Base-by-base conservation (phyloP, 2,888 invertebrate genomes). In the Empis livida region DNA sequence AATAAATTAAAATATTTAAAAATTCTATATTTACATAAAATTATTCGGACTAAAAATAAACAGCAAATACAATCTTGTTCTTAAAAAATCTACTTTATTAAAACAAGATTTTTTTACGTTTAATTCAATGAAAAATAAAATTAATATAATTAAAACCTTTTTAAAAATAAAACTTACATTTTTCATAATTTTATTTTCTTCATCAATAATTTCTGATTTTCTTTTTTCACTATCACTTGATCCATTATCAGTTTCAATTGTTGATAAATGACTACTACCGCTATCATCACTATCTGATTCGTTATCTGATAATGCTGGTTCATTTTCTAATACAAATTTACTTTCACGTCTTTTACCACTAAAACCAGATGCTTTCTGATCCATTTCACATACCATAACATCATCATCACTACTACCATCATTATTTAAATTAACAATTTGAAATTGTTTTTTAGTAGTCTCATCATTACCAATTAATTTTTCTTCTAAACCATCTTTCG, bases 301-400 rank as follows among this genome's bases (percentile, higher is more conserved):
- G 46, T 59, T 58, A 30, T 58, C 60, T 10, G 58, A 61, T 10
- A 63, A 47, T 1, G 61, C 59, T 10, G 63, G 64, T 45, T 64
- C 63, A 48, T 62, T 53, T 41, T 67, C 65, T 42, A 67, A 51
- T 4, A 59, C 59, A 47, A 55, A 62, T 1, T 57, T 50, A 3
- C 59, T 58, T 8, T 52, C 54, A 14, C 55, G 53, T 1, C 57
- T 4, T 27, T 5, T 27, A 27, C 23, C 23, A 27, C 6, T 27
- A 27, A 8, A 27, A 6, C 2, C 2, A 27, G 23, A 27, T 27
- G 23, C 5, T 27, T 53, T 43, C 9, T 54, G 50, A 42, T 49
- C 52, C 37, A 54, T 41, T 32, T 27, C 23, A 27, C 23, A 27
- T 27, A 27, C 20, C 6, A 20, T 5, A 5, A 20, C 9, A 27